Evolutionary conservation across 2,888 invertebrate species (phyloP).

Genomic region (Brachyopa scutellaris): DNA sequence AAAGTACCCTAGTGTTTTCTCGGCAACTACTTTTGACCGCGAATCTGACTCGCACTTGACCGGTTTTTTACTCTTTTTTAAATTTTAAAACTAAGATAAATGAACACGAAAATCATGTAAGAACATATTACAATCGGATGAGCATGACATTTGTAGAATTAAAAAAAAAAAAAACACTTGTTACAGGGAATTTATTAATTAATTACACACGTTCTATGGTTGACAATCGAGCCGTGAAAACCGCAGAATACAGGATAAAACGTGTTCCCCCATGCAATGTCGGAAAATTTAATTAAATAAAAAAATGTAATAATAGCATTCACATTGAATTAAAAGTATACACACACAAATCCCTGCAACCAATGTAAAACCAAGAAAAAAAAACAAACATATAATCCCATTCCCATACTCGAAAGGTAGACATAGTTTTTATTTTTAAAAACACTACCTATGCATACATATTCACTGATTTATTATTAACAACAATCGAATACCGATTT

Average conservation of each 20-base stretch:
- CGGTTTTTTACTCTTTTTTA: no score
- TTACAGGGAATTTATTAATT: constrained; percentile 36
- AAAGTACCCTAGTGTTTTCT: no score
- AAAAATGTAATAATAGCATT: constrained; percentile 24
- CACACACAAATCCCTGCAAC: constrained; percentile 17
- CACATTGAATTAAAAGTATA: neutral
- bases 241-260: constrained; percentile 47
- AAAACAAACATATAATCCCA: constrained; percentile 17
- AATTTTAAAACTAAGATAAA: neutral
- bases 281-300: constrained; percentile 24
- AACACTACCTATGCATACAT: no score
- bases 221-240: constrained; percentile 50
- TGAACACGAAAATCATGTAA: neutral
- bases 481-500: constrained; percentile 23
- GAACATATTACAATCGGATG: constrained; percentile 2
- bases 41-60: no score
- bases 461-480: constrained; percentile 57
- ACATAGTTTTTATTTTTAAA: constrained; percentile 19
- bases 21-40: no score
- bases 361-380: constrained; percentile 17
- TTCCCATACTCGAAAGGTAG: neutral
- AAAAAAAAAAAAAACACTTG: neutral
- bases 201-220: constrained; percentile 16
- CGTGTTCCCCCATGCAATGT: constrained; percentile 9
- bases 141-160: constrained; percentile 17